phyloP scores from a whole-genome alignment of 2,888 invertebrate species.

The Conops quadrifasciatus region DNA sequence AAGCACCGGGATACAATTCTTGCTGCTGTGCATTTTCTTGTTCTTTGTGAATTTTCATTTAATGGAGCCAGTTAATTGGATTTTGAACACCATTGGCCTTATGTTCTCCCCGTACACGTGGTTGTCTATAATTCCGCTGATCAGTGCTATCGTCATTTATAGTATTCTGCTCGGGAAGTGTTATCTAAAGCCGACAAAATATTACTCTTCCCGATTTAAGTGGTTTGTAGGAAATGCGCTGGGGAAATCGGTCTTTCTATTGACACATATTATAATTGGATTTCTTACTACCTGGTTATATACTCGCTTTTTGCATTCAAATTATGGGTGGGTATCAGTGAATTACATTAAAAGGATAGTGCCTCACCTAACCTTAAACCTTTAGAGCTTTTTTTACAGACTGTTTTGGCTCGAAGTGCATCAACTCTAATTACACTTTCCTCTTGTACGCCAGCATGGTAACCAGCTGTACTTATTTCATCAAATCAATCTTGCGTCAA shows the following conservation, averaged over 20 bases:
- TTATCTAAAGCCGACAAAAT: slow-evolving; percentile 71
- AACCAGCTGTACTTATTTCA: slow-evolving; percentile 70
- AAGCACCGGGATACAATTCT: slow-evolving; percentile 70
- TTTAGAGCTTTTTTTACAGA: slow-evolving; percentile 48
- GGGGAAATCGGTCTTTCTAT: slow-evolving; percentile 67
- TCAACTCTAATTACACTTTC: slow-evolving; percentile 75
- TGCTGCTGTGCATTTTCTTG: slow-evolving; percentile 67
- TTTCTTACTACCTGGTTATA: slow-evolving; percentile 76
- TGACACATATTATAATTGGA: slow-evolving; percentile 72
- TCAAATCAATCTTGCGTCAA: slow-evolving; percentile 49
- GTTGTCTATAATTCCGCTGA: slow-evolving; percentile 72
- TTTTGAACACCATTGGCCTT: slow-evolving; percentile 70
- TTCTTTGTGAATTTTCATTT: slow-evolving; percentile 71
- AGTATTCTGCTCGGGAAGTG: slow-evolving; percentile 77
- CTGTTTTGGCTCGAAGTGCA: slow-evolving; percentile 65
- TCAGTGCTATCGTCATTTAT: slow-evolving; percentile 73
- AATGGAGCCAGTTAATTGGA: slow-evolving; percentile 73
- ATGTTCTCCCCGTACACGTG: slow-evolving; percentile 70
- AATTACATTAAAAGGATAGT: not conserved
- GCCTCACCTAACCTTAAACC: not conserved
- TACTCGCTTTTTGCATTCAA: slow-evolving; percentile 71
- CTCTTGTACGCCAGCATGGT: slow-evolving; percentile 74
- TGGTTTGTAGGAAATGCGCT: slow-evolving; percentile 73
- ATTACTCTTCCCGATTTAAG: slow-evolving; percentile 73
- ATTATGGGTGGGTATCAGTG: slow-evolving; percentile 65